Base-by-base conservation (phyloP, 2,113 vertebrate species). In the Illadopsis cleaveri region DNA sequence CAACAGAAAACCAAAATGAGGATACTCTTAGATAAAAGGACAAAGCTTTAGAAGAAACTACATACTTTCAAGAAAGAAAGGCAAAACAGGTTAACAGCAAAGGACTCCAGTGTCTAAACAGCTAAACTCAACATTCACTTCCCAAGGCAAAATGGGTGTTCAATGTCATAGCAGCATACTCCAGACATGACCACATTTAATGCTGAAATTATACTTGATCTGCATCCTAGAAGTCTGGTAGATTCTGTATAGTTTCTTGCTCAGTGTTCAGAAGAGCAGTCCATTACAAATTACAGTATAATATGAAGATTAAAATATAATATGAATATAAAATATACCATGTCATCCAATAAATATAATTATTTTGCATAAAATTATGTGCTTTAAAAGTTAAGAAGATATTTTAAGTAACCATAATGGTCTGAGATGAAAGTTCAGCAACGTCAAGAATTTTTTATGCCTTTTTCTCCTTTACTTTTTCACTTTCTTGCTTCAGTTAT, bases 391-490 rank as follows among this genome's bases (percentile, higher is more conserved):
- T 47, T 56, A 50, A 62, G 50, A 79, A 2, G 13, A 35, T 28
- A 23, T n/a, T 88, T 83, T 53, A 44, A 69, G 53, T 64, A 81
- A 60, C 20, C 27, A 18, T 24, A 80, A 31, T 9, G 9, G 35
- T 45, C 42, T 37, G 21, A 54, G 28, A 80, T 33, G 24, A 48
- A 91, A 86, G 35, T 66, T 77, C 87, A 54, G 35, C 42, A 60
- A 37, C 11, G 20, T 57, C 18, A 92, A 35, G 31, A 90, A 76
- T 35, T 27, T 24, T 16, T 56, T 64, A 44, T 10, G 27, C 18
- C 28, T 77, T 65, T 83, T 68, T 83, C 57, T 71, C 24, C 68
- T 64, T 85, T n/a, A 73, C 18, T 54, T 81, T 83, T 80, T 73
- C 25, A 53, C 12, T 91, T 81, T 70, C 64, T 91, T 25, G 4